These are phyloP conservation scores for Trissolcus japonicus DNA, from an alignment of 2,888 invertebrate genomes.

Conservation along the genomic window DNA sequence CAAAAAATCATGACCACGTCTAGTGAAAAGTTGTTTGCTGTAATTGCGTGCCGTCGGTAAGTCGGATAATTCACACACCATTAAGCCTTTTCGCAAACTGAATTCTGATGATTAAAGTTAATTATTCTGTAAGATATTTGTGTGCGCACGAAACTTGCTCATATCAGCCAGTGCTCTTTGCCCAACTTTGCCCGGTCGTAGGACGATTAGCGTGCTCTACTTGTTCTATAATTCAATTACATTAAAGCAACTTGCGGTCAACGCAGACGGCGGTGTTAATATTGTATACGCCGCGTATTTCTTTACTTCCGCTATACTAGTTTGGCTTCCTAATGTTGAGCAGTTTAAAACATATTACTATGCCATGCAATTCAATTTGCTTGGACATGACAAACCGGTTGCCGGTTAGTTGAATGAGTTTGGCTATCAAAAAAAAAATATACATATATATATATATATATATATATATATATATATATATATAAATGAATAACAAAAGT, in stretches of 20 bases:
- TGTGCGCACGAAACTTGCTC: constrained; percentile 31
- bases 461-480: too few relatives aligned
- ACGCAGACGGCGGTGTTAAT: constrained; percentile 50
- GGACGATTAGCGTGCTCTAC: constrained; percentile 63
- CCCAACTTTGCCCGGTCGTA: constrained; percentile 27
- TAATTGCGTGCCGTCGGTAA: constrained; percentile 5
- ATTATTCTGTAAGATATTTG: constrained; percentile 37
- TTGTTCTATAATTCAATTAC: constrained; percentile 69
- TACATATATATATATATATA: too few relatives aligned
- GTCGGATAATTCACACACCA: constrained; percentile 22
- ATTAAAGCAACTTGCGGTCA: constrained; percentile 53
- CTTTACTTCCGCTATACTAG: constrained; percentile 33
- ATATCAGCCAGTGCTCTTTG: constrained; percentile 26
- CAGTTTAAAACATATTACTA: constrained; percentile 35
- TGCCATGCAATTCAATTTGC: constrained; percentile 45
- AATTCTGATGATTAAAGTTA: constrained; percentile 23
- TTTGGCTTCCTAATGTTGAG: constrained; percentile 54
- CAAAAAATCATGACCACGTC: too few relatives aligned
- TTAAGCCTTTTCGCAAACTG: constrained; percentile 14
- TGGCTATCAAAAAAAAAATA: constrained; percentile 18
- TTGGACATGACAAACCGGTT: constrained; percentile 53
- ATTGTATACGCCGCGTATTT: constrained; percentile 27
- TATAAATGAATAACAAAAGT: too few relatives aligned
- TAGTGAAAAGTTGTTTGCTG: neutral
- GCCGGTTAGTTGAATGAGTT: constrained; percentile 39